These are phyloP conservation scores for Aphelocoma californica DNA, from an alignment of 2,797 vertebrate species.

Conservation along the genomic window DNA sequence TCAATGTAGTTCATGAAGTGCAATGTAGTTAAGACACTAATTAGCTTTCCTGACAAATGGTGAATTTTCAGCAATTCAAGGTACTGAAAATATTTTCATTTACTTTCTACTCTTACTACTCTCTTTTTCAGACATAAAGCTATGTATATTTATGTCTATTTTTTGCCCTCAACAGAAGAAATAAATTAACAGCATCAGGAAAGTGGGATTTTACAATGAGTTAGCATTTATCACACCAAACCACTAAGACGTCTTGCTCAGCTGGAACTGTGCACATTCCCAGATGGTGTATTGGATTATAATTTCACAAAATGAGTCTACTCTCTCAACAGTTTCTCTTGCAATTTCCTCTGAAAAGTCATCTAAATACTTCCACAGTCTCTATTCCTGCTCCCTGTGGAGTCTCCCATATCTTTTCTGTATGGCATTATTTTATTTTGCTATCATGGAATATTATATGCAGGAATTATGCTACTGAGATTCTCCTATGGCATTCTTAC, in stretches of 20 bases:
- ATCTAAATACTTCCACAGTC: conserved; percentile 1
- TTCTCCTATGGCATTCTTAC: neutral
- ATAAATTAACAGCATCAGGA: conserved; percentile 34
- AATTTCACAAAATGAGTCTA: conserved; percentile 46
- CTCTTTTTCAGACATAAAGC: neutral
- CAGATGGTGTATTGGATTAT: conserved; percentile 60
- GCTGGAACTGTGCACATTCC: conserved; percentile 20
- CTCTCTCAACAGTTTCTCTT: conserved; percentile 29
- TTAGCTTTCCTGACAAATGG: neutral
- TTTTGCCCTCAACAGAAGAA: neutral
- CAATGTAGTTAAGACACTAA: neutral
- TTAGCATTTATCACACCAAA: conserved; percentile 56
- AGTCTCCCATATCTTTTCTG: neutral
- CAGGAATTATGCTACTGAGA: neutral
- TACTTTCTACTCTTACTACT: neutral
- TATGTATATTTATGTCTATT: neutral
- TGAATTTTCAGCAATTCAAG: neutral
- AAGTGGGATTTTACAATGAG: conserved; percentile 29
- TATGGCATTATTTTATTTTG: neutral
- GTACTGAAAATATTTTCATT: neutral
- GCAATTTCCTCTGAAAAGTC: conserved; percentile 32
- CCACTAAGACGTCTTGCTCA: conserved; percentile 38
- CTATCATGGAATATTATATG: neutral
- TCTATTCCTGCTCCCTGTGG: neutral
- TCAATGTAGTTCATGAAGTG: neutral